phyloP scores from a whole-genome alignment of 2,797 vertebrate genomes.

The Cyprinodon diabolis region DNA sequence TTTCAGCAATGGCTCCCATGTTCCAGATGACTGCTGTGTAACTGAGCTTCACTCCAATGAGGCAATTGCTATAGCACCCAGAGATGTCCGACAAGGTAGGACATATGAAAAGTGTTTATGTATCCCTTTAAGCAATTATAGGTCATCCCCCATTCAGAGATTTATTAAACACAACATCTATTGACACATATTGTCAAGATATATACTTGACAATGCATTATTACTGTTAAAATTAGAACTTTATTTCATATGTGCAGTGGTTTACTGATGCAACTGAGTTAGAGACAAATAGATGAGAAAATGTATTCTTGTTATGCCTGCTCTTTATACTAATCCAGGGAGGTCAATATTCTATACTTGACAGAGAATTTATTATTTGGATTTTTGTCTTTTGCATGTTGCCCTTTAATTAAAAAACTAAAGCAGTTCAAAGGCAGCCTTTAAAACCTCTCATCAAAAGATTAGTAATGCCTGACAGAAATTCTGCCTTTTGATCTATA shows the following conservation, averaged over 20 bases:
- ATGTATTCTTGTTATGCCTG: constrained; percentile 36
- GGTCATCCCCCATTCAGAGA: not conserved
- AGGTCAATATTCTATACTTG: constrained; percentile 30
- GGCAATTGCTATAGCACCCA: constrained; percentile 87
- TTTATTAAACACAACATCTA: not conserved
- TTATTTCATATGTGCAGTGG: not conserved
- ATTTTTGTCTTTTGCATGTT: constrained; percentile 53
- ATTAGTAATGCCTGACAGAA: constrained; percentile 66
- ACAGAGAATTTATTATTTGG: constrained; percentile 59
- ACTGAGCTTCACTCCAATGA: constrained; percentile 91
- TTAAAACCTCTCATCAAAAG: constrained; percentile 69
- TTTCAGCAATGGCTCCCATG: constrained; percentile 79
- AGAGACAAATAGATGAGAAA: constrained; percentile 15
- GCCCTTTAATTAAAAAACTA: constrained; percentile 66
- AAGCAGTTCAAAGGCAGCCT: constrained; percentile 58
- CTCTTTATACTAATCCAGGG: constrained; percentile 35
- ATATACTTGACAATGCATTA: not conserved
- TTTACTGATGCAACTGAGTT: constrained; percentile 15
- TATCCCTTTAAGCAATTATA: constrained; percentile 8
- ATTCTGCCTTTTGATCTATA: constrained; percentile 65
- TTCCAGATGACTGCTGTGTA: constrained; percentile 86
- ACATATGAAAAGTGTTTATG: not conserved
- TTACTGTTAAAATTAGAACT: not conserved
- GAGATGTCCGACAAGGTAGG: constrained; percentile 93
- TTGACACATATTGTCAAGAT: not conserved